Percentiles rank a stretch among this genome's conserved stretches.
phyloP scores from a whole-genome alignment of 2,888 invertebrate species.

The Ochropleura leucogaster region DNA sequence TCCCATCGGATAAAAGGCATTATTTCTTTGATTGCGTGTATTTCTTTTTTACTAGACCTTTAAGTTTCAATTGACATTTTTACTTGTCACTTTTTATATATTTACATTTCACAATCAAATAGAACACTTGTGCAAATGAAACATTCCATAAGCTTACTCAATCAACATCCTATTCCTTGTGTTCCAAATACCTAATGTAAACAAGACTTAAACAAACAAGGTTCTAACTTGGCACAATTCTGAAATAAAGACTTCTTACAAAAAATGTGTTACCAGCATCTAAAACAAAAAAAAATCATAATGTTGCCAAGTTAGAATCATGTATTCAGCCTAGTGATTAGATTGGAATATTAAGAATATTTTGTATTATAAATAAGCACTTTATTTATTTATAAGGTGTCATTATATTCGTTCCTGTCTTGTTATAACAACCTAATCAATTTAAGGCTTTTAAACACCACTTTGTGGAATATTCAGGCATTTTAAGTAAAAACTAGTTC shows the following conservation, averaged over 20 bases:
- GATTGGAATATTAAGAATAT: constrained; percentile 72
- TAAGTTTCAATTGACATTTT: not conserved
- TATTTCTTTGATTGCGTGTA: not conserved
- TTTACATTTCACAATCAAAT: constrained; percentile 11
- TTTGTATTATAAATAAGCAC: constrained; percentile 68
- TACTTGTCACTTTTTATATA: not conserved
- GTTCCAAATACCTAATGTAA: constrained; percentile 47
- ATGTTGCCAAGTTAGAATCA: constrained; percentile 46
- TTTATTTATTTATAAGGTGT: constrained; percentile 64
- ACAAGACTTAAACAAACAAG: constrained; percentile 27
- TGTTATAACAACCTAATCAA: constrained; percentile 59
- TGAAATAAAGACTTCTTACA: not conserved
- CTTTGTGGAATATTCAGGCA: constrained; percentile 4
- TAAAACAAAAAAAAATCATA: constrained; percentile 1
- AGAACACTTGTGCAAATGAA: constrained; percentile 43
- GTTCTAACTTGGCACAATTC: constrained; percentile 41
- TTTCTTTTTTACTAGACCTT: not conserved
- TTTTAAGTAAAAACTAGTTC: constrained; percentile 9
- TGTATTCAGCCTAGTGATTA: constrained; percentile 69
- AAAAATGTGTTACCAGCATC: constrained; percentile 17
- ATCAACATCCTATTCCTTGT: not conserved
- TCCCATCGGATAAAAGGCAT: not conserved
- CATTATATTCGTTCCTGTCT: constrained; percentile 45
- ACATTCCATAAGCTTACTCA: not conserved
- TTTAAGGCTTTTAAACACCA: constrained; percentile 26